Evolutionary conservation across 2,113 vertebrate species (phyloP).

Genomic region (Melanerpes formicivorus): DNA sequence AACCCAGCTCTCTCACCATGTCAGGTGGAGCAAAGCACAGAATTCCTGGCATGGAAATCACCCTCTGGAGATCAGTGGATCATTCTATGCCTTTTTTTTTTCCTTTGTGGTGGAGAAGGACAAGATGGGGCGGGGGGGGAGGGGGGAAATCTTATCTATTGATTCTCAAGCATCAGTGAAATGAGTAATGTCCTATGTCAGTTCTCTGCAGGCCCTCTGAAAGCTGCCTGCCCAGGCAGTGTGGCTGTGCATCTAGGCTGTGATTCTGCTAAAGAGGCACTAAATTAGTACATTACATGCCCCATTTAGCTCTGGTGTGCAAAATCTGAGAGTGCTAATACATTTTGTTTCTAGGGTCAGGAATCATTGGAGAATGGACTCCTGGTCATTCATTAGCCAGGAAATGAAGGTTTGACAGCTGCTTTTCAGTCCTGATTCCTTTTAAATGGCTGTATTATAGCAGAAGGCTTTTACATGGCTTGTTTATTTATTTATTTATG

Average conservation of each 20-base stretch:
- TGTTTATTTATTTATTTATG: too few relatives aligned
- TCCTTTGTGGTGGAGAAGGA: background rate
- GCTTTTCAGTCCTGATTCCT: constrained; percentile 71
- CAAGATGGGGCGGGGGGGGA: background rate
- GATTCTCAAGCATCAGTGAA: constrained; percentile 13
- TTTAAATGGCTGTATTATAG: constrained; percentile 62
- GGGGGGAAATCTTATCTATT: background rate
- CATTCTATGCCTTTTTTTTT: background rate
- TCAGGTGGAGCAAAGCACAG: background rate
- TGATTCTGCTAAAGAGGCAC: constrained; percentile 77
- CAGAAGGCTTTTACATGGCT: background rate
- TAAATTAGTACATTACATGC: constrained; percentile 81
- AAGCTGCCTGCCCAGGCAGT: constrained; percentile 61
- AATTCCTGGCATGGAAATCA: constrained; percentile 16
- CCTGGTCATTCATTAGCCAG: constrained; percentile 74
- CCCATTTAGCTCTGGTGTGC: constrained; percentile 79
- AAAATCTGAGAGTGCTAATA: constrained; percentile 81
- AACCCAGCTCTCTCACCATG: background rate
- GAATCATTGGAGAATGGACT: constrained; percentile 80
- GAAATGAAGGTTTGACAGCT: constrained; percentile 74
- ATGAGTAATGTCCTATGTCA: constrained; percentile 31
- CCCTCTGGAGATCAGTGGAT: constrained; percentile 27
- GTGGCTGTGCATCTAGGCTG: constrained; percentile 50
- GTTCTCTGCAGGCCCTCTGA: constrained; percentile 57
- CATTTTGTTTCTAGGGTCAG: constrained; percentile 80